These are phyloP conservation scores for Agelaius phoeniceus DNA, from an alignment of 2,113 vertebrate species.

Conservation along the genomic window DNA sequence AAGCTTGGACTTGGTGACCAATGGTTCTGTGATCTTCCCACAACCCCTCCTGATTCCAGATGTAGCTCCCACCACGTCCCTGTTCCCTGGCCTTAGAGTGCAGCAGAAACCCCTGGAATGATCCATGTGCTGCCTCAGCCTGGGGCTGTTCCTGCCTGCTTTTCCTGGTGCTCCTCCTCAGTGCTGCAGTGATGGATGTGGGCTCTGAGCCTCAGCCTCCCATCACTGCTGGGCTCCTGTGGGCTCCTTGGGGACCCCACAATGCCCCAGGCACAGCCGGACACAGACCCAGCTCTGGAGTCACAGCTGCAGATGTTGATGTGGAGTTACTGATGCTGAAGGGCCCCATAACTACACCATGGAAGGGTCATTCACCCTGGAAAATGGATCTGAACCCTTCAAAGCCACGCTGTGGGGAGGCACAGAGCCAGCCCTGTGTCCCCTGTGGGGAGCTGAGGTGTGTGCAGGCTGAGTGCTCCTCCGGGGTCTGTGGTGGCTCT, in stretches of 20 bases:
- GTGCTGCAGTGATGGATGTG: not conserved
- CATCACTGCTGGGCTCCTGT: not conserved
- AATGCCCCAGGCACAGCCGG: not conserved
- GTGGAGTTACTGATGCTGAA: not conserved
- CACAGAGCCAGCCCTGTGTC: not conserved
- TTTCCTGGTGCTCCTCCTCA: not conserved
- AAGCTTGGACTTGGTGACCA: not conserved
- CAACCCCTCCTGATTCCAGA: rapidly evolving
- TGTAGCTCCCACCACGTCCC: rapidly evolving
- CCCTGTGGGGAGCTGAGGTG: not conserved
- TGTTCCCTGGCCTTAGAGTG: rapidly evolving
- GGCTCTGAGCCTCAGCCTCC: not conserved
- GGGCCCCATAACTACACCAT: not conserved
- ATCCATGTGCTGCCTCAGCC: not conserved
- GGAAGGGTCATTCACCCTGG: not conserved
- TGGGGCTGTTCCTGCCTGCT: not conserved
- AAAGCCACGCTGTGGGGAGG: not conserved
- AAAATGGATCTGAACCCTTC: not conserved
- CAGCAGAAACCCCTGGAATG: not conserved
- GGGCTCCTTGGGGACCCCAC: not conserved
- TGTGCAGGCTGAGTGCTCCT: not conserved
- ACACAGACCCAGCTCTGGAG: not conserved
- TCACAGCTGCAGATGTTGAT: not conserved
- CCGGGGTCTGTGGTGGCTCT: rapidly evolving
- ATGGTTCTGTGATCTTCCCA: not conserved